A percentile compares a stretch with the other conserved stretches of the same genome.
Conservation (phyloP, 2,113 vertebrate genomes). For the Australoheros scitulus region DNA sequence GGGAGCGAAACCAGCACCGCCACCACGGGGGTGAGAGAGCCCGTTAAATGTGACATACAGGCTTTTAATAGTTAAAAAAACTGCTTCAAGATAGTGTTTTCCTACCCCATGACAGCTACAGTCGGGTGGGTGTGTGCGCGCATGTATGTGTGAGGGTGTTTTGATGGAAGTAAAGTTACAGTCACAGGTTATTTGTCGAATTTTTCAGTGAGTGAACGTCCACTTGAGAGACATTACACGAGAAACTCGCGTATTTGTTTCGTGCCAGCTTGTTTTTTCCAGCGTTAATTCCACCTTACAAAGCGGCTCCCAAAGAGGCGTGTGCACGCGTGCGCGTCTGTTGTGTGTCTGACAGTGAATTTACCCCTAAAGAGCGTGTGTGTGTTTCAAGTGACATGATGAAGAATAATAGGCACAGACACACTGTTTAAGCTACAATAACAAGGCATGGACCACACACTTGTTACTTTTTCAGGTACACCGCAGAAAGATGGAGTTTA, state of each 20-base stretch:
- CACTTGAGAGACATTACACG: background rate
- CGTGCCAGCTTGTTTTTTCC: background rate
- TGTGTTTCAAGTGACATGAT: background rate
- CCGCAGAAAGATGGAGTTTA: background rate
- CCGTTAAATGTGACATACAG: background rate
- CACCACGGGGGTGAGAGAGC: conserved; percentile 77
- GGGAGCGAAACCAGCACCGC: conserved; percentile 64
- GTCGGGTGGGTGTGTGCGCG: conserved; percentile 66
- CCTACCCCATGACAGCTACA: conserved; percentile 54
- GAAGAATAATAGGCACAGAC: background rate
- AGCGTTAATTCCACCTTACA: conserved; percentile 38
- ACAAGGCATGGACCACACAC: background rate
- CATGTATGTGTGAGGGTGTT: conserved; percentile 45
- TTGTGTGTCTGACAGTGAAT: conserved; percentile 36
- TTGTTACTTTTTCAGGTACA: conserved; percentile 31
- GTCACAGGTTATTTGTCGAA: conserved; percentile 3
- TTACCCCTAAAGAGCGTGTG: background rate
- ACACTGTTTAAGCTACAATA: background rate
- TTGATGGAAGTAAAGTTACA: conserved; percentile 65
- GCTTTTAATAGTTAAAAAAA: background rate
- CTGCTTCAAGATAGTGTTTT: conserved; percentile 28
- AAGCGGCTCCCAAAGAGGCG: conserved; percentile 51
- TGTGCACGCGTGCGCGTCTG: conserved; percentile 46
- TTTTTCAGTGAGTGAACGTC: conserved; percentile 9
- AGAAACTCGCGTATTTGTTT: conserved; percentile 9